These are phyloP conservation scores for Arge pagana DNA, from an alignment of 2,888 invertebrate genomes.

Conservation along the genomic window DNA sequence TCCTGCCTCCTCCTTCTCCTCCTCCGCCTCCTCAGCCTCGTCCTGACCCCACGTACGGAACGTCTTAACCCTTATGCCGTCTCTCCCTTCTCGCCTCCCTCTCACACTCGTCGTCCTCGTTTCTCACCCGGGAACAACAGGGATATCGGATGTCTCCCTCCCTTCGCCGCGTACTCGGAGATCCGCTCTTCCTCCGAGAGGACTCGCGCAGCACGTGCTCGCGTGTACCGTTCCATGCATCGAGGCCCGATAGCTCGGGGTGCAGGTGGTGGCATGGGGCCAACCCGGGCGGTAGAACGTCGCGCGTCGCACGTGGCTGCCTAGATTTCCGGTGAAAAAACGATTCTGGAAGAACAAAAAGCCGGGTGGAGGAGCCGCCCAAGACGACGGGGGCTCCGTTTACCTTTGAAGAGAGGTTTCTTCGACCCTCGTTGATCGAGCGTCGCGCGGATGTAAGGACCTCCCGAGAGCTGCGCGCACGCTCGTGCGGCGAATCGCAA, in stretches of 20 bases:
- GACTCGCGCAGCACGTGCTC: too few species aligned
- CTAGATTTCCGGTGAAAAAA: constrained; percentile 35
- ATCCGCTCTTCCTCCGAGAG: too few species aligned
- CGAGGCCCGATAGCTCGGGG: too few species aligned
- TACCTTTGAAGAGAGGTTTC: not conserved
- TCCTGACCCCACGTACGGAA: not conserved
- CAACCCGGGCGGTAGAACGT: constrained; percentile 23
- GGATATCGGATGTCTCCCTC: too few species aligned
- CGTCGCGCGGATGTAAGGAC: too few species aligned
- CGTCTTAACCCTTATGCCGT: not conserved
- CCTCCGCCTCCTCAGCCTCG: constrained; percentile 30
- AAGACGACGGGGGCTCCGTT: not conserved
- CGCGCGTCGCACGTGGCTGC: constrained; percentile 12
- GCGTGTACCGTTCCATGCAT: too few species aligned
- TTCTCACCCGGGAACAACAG: not conserved
- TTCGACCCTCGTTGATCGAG: not conserved
- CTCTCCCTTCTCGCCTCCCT: not conserved
- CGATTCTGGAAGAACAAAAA: constrained; percentile 27
- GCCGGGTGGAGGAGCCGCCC: constrained; percentile 24
- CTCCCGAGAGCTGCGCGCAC: too few species aligned
- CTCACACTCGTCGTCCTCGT: not conserved
- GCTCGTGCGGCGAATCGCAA: too few species aligned
- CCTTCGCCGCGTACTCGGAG: too few species aligned
- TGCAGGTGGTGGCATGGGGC: constrained; percentile 35
- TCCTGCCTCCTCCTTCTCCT: constrained; percentile 21